These are phyloP conservation scores for Caenorhabditis sp. DNA, from an alignment of 2,888 invertebrate genomes.

Conservation along the genomic window DNA sequence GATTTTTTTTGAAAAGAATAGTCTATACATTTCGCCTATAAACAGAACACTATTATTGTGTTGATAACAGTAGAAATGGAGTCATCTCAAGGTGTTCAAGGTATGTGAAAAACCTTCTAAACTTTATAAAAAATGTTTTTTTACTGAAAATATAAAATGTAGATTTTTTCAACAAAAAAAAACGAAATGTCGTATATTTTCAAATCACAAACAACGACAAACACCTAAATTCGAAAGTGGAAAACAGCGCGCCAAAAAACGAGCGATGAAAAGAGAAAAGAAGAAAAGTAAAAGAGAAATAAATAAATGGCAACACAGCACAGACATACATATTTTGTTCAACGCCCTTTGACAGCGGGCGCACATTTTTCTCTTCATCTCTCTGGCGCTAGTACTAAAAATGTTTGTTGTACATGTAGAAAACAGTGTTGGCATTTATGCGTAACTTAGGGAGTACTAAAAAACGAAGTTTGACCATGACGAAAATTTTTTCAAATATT, in stretches of 20 bases:
- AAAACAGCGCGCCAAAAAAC: not conserved
- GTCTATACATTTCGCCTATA: too few relatives aligned
- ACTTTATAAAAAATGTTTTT: too few relatives aligned
- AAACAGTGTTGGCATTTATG: not conserved
- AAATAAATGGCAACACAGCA: constrained; percentile 4
- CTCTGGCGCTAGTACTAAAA: not conserved
- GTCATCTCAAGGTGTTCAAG: too few relatives aligned
- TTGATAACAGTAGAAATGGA: too few relatives aligned
- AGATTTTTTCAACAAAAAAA: too few relatives aligned
- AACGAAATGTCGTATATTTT: too few relatives aligned
- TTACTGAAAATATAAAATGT: too few relatives aligned
- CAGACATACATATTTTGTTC: not conserved
- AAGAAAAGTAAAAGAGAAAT: constrained; percentile 1
- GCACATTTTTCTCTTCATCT: not conserved
- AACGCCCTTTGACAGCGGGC: not conserved
- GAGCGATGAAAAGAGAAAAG: not conserved
- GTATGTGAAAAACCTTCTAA: too few relatives aligned
- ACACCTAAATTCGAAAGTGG: not conserved
- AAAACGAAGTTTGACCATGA: not conserved
- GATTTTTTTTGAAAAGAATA: too few relatives aligned
- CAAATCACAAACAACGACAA: not conserved
- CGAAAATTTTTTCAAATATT: not conserved
- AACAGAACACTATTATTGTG: too few relatives aligned
- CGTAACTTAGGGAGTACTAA: not conserved
- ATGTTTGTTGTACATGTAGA: not conserved